Evolutionary conservation across 2,888 invertebrate species (phyloP).

Genomic region (Pandemis cinnamomeana): DNA sequence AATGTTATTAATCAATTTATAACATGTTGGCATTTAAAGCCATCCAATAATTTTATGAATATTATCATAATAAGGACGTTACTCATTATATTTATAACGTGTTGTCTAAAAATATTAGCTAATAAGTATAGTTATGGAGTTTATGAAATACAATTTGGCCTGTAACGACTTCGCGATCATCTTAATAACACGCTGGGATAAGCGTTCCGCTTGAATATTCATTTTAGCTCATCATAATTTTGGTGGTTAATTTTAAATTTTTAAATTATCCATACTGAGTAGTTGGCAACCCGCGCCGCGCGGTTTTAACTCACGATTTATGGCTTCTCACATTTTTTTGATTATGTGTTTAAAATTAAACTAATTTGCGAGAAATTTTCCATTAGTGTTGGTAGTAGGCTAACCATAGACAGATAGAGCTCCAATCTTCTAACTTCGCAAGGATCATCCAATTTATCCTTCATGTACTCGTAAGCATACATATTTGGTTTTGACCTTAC

Average conservation of each 20-base stretch:
- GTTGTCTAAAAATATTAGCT: conserved; percentile 81
- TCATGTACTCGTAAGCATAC: background rate
- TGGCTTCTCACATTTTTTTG: conserved; percentile 67
- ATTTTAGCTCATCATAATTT: conserved; percentile 81
- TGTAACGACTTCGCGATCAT: conserved; percentile 81
- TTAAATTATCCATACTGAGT: conserved; percentile 76
- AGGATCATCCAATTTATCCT: background rate
- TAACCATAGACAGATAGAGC: background rate
- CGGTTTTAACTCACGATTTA: conserved; percentile 64
- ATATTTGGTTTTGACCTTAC: too few relatives aligned
- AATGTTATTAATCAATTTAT: conserved; percentile 22
- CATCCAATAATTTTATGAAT: conserved; percentile 50
- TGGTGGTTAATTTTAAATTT: conserved; percentile 81
- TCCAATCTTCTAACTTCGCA: background rate
- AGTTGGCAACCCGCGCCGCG: conserved; percentile 55
- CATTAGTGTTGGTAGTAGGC: background rate
- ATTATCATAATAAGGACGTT: conserved; percentile 52
- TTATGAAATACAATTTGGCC: conserved; percentile 82
- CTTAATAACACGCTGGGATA: conserved; percentile 80
- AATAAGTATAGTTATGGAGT: conserved; percentile 81
- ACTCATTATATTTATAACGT: conserved; percentile 74
- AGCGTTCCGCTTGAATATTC: conserved; percentile 83
- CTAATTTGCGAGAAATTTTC: conserved; percentile 40
- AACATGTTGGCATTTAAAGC: conserved; percentile 40
- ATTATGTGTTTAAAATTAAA: conserved; percentile 50